Percentiles rank a stretch among this genome's conserved stretches.
These are phyloP conservation scores for Spinibarbus caldwelli DNA, from an alignment of 2,797 vertebrate genomes.

Conservation along the genomic window DNA sequence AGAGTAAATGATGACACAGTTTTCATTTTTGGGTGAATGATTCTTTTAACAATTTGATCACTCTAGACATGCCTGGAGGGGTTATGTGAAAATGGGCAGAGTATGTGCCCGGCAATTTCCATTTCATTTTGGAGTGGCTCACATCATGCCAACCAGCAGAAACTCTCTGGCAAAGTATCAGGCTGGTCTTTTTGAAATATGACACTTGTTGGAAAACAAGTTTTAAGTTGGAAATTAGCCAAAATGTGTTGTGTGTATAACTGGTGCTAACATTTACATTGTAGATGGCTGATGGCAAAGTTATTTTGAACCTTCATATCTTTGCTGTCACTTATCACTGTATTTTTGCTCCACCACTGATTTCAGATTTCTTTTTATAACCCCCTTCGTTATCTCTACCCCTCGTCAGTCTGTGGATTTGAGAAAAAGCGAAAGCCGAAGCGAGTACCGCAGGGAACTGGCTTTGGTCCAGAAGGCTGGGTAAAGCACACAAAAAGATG, in stretches of 20 bases:
- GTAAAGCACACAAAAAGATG: constrained; percentile 4
- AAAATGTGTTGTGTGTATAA: not conserved
- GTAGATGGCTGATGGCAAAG: not conserved
- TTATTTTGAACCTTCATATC: constrained; percentile 33
- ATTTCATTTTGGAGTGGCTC: not conserved
- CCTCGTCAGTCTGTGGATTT: constrained; percentile 26
- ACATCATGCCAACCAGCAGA: not conserved
- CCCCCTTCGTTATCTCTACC: constrained; percentile 54
- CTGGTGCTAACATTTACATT: not conserved
- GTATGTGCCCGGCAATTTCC: not conserved
- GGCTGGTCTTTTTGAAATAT: not conserved
- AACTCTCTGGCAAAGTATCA: constrained; percentile 8
- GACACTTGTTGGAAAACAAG: constrained; percentile 8
- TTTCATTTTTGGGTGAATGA: constrained; percentile 21
- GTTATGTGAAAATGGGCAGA: constrained; percentile 8
- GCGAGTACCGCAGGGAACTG: constrained; percentile 46
- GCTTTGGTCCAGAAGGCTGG: constrained; percentile 47
- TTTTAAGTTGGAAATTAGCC: not conserved
- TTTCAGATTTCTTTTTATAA: constrained; percentile 51
- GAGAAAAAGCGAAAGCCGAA: constrained; percentile 37
- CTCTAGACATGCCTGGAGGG: constrained; percentile 7
- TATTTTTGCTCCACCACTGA: not conserved
- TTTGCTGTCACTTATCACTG: constrained; percentile 7
- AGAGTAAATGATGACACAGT: constrained; percentile 13
- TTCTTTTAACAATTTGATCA: constrained; percentile 21